Base-by-base conservation (phyloP, 1,140 invertebrate genomes). In the Bombus sylvicola region DNA sequence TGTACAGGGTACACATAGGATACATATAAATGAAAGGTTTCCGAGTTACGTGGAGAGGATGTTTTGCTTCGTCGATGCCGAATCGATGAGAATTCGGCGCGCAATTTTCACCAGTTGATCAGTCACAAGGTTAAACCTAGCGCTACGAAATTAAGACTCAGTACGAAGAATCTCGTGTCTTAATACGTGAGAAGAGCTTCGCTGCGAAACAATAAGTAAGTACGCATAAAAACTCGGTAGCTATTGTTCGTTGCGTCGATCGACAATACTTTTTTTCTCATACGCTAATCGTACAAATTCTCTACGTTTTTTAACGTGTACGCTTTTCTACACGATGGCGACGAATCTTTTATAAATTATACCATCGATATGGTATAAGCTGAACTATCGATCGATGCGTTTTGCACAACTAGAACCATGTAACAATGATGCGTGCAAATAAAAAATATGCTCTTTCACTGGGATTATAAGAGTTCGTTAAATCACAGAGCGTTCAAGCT, bases 91-190 rank as follows among this genome's bases (percentile, higher is more conserved):
- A 69, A 71, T 71, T 84, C 75, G 77, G 57, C 57, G 66, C 15
- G 34, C 39, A n/a, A 57, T n/a, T 39, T 41, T 80, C 83, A 62
- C 41, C 76, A 28, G 34, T 71, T 80, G 68, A 80, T 85, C 83
- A 85, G 83, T 85, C 83, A 85, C 83, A 85, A 43, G 68, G 78
- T 85, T 85, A 80, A 80, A 85, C 83, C 41, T 85, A 85, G 25
- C 57, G 25, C 83, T 85, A 80, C 62, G 22, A 78, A 57, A 85
- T 53, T 80, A 62, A 62, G 39, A 62, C 9, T 72, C 22, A 13
- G 64, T 53, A 77, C 59, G 34, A 77, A 31, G 69, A 62, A 62
- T 62, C 41, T 39, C 81, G 81, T 75, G 28, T 66, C 72, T 39
- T 57, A 25, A 64, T 41, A 57, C 64, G 37, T 39, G 68, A 57